Evolutionary conservation across 2,888 invertebrate genomes (phyloP), one percentile per base, ranked within the genome.

Genomic region (Cephus sareptanus): DNA sequence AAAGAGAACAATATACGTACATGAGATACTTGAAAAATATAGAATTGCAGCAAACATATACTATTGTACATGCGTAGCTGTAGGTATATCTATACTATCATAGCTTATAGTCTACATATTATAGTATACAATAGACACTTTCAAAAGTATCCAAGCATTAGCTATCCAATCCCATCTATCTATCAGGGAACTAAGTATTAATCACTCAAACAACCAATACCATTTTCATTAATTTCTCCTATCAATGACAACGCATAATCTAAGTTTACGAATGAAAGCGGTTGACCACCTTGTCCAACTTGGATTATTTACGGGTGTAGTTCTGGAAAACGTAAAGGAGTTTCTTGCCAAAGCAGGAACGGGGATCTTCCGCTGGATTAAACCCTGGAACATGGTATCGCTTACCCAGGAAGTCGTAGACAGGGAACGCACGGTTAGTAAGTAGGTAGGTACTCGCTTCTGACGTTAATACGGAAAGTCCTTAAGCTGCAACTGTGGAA

Each of bases 381-480:
- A 56, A 56, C 2, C 56, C 56, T 56, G 56, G 56, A 56, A 23
- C 56, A 56, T 23, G 56, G 56, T 56, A 56, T 56, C 23, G 23
- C 56, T 56, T 56, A 56, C 56, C 23, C 71, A 71, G 31, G 15
- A 71, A 31, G 15, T 71, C 71, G 71, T 34, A 34, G 71, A 71
- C 71, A 34, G 34, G 33, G 71, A 71, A 34, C 34, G 71, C 71
- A 34, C 71, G 11, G 71, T 34, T 31, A 34, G 33, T 71, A 31
- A 11, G 37, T 37, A 37, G 37, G 31, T 13, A 34, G 71, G 31
- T 71, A 56, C 56, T 56, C 56, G 56, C 23, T 56, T 31, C 34
- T 71, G 71, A 34, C 71, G 71, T 71, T 71, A 34, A 71, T 71
- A 71, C 71, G 13, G 71, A 71, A 71, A 71, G 71, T 71, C 71